Base-by-base conservation (phyloP, 2,113 vertebrate genomes). In the Dryoscopus gambensis region DNA sequence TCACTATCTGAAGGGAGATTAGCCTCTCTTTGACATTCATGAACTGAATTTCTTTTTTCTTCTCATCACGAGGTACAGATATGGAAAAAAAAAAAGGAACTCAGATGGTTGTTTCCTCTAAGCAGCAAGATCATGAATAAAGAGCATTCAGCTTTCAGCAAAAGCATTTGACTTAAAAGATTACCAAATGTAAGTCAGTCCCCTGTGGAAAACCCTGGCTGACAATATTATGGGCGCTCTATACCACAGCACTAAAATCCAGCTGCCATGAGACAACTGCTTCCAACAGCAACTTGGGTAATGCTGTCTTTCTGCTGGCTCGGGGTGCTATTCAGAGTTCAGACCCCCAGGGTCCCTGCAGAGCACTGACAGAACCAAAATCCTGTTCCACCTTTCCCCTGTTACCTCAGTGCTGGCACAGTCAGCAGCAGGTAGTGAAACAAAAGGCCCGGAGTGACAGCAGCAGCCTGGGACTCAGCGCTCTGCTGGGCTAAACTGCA, bases 151-250 rank as follows among this genome's bases (percentile, higher is more conserved):
- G 19, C 53, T 87, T 62, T 50, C 59, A 79, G 57, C 21, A 49
- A 83, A 73, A 37, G 35, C 15, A 50, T 30, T 53, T 76, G 19
- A 82, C 19, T 90, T 59, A 47, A 49, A 87, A 77, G 33, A 63
- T 25, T 27, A 87, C 30, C 62, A 69, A 68, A 82, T 18, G 0
- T 5, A 44, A 68, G 40, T 11, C 42, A 73, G 42, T 15, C 14
- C 24, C 5, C 40, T 2, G 53, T 15, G 65, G 77, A 87, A 56
- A 78, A 76, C 10, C 1, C 0, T 13, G 20, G 31, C 0, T 69
- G 40, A 77, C 40, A 82, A 49, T 8, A 15, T 20, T 33, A 37
- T 1, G 9, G 44, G 46, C 24, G 25, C n/a, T 82, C 52, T 18
- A 8, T 1, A 33, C 13, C 47, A 75, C 25, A 91, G 35, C 53